Evolutionary conservation across 2,797 vertebrate genomes (phyloP), one percentile per base, ranked within the genome.

Genomic region (Ptychobarbus kaznakovi): DNA sequence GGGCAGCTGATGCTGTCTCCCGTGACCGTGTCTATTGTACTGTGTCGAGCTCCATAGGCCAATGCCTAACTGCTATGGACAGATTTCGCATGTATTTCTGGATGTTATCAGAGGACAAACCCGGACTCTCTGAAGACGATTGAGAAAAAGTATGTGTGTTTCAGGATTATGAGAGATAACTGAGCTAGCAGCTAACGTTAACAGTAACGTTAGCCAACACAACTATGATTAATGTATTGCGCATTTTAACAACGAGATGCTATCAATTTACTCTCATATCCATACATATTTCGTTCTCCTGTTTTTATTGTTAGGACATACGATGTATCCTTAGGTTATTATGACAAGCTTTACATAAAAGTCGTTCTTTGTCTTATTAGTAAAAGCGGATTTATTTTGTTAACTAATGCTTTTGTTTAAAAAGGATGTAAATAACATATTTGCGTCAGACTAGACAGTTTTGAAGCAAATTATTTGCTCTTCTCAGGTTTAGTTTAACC

Each of bases 131-230:
- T 84, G 51, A 79, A 61, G 25, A 78, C 51, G 63, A 35, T 13
- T 32, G 25, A 56, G 56, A 12, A 61, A 44, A 22, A 69, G 83
- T 38, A 79, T 69, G 75, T 51, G n/a, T 56, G 16, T 44, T 53
- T 68, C 0, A 66, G 6, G 38, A 69, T 13, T 11, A 13, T 82
- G 25, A 63, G 81, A 82, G 42, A 40, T 7, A 44, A 32, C n/a
- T 53, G n/a, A 69, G 49, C 38, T 79, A 84, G 65, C 75, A 10
- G 83, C 49, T 84, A 78, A 61, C 49, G 75, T 38, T 84, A 70
- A 58, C 46, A 42, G 15, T 58, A 44, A 44, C 44, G 44, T 46
- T 49, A 84, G 74, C 75, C 32, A 75, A 65, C 58, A 75, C 4
- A 65, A 25, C 12, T 28, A 51, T 58, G 5, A 22, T 42, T 42